Conservation (phyloP, 2,888 invertebrate genomes). For the Aricia artaxerxes region DNA sequence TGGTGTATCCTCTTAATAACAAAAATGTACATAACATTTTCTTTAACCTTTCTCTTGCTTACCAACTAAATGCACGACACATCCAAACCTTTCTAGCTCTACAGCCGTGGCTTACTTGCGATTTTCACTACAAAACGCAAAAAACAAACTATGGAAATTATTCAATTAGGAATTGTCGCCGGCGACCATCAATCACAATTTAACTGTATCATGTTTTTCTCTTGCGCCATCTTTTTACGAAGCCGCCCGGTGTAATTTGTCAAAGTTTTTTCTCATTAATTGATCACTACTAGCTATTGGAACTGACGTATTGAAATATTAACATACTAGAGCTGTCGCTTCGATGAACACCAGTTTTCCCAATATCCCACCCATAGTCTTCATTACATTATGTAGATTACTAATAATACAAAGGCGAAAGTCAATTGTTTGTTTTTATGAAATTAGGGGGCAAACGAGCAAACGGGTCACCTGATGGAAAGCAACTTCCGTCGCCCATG, state of each 20-base stretch:
- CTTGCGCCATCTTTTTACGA: slow-evolving; percentile 57
- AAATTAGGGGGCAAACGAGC: too few relatives aligned
- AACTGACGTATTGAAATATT: slow-evolving; percentile 52
- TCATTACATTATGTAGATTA: not conserved
- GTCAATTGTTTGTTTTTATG: too few relatives aligned
- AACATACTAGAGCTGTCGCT: slow-evolving; percentile 55
- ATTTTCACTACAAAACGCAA: slow-evolving; percentile 41
- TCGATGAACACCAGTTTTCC: not conserved
- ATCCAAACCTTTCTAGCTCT: not conserved
- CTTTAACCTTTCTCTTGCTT: not conserved
- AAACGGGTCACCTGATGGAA: too few relatives aligned
- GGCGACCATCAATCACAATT: slow-evolving; percentile 74
- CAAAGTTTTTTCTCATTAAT: slow-evolving; percentile 69
- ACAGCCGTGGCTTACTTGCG: not conserved
- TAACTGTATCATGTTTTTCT: slow-evolving; percentile 73
- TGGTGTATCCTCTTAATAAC: too few relatives aligned
- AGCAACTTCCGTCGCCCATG: too few relatives aligned
- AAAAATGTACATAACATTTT: too few relatives aligned
- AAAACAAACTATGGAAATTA: slow-evolving; percentile 51
- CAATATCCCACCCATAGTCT: slow-evolving; percentile 7
- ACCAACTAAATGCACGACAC: slow-evolving; percentile 38
- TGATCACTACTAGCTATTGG: slow-evolving; percentile 47
- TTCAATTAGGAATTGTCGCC: slow-evolving; percentile 71
- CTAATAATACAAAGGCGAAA: too few relatives aligned
- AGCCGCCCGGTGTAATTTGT: slow-evolving; percentile 68